These are phyloP conservation scores for Pseudomyrmex gracilis DNA, from an alignment of 1,140 invertebrate species.

Conservation along the genomic window DNA sequence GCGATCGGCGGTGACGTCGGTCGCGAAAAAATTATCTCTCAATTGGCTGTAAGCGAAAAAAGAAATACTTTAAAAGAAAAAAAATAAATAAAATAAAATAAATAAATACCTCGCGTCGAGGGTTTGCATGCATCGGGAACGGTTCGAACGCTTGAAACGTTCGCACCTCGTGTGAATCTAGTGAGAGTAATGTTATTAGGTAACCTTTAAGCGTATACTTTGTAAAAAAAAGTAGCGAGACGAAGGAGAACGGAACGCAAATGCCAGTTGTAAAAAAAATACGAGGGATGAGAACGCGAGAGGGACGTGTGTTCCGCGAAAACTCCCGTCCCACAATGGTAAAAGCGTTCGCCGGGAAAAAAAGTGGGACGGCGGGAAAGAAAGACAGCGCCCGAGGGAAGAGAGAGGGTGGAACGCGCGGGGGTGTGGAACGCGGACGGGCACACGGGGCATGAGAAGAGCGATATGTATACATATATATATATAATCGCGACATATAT, in stretches of 20 bases:
- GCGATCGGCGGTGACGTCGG: constrained; percentile 58
- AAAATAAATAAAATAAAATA: constrained; percentile 15
- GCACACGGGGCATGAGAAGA: constrained; percentile 2
- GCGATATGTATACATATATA: constrained; percentile 39
- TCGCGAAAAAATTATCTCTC: constrained; percentile 75
- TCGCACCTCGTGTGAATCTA: constrained; percentile 72
- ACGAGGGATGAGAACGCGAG: constrained; percentile 42
- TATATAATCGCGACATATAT: constrained; percentile 33
- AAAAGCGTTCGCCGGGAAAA: constrained; percentile 10
- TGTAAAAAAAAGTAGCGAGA: constrained; percentile 68
- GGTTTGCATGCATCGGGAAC: not conserved
- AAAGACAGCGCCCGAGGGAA: constrained; percentile 31
- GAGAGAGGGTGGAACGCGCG: not conserved
- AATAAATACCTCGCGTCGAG: constrained; percentile 46
- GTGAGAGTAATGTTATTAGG: constrained; percentile 84
- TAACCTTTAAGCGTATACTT: constrained; percentile 80
- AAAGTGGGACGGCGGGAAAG: not conserved
- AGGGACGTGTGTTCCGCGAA: constrained; percentile 51
- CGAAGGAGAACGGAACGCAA: constrained; percentile 68
- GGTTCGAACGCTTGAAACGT: constrained; percentile 18
- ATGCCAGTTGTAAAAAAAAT: constrained; percentile 84
- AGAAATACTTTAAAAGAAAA: not conserved
- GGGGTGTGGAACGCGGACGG: constrained; percentile 3
- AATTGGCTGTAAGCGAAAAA: constrained; percentile 81
- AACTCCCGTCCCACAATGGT: constrained; percentile 50